Percentiles rank a stretch among this genome's conserved stretches.
Conservation (phyloP, 2,113 vertebrate species). For the Ictalurus punctatus region DNA sequence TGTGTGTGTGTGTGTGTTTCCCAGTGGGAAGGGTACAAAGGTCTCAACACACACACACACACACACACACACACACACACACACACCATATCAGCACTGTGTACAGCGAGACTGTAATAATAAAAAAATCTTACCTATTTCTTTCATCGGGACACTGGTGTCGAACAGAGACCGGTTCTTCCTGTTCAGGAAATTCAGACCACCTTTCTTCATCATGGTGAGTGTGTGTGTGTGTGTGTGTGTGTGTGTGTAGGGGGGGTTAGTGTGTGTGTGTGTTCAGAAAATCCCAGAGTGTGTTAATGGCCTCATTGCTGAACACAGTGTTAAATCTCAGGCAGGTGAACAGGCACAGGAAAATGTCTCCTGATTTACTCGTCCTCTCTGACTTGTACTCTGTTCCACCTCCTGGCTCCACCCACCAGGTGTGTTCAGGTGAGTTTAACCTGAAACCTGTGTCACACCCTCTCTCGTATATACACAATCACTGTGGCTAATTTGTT, state of each 20-base stretch:
- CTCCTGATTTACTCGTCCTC: neutral
- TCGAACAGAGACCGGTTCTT: conserved; percentile 71
- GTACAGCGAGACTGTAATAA: neutral
- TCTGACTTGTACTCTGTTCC: conserved; percentile 22
- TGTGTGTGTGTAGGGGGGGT: conserved; percentile 20
- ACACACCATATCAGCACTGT: neutral
- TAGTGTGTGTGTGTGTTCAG: conserved; percentile 10
- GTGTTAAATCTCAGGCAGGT: neutral
- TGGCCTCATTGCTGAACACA: neutral
- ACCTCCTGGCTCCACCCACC: neutral
- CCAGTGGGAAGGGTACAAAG: neutral
- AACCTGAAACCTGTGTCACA: conserved; percentile 60
- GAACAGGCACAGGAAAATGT: neutral
- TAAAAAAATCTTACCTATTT: conserved; percentile 68
- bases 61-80: neutral
- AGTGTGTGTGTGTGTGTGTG: neutral
- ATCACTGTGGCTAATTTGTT: neutral
- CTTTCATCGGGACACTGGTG: conserved; percentile 66
- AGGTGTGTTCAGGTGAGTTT: conserved; percentile 44
- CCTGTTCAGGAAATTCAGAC: conserved; percentile 65
- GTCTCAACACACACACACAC: neutral
- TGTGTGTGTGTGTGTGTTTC: neutral
- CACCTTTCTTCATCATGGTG: conserved; percentile 67
- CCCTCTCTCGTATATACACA: neutral
- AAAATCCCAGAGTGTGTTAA: neutral